Base-by-base conservation (phyloP, 2,113 vertebrate genomes). In the Nycticorax nycticorax region DNA sequence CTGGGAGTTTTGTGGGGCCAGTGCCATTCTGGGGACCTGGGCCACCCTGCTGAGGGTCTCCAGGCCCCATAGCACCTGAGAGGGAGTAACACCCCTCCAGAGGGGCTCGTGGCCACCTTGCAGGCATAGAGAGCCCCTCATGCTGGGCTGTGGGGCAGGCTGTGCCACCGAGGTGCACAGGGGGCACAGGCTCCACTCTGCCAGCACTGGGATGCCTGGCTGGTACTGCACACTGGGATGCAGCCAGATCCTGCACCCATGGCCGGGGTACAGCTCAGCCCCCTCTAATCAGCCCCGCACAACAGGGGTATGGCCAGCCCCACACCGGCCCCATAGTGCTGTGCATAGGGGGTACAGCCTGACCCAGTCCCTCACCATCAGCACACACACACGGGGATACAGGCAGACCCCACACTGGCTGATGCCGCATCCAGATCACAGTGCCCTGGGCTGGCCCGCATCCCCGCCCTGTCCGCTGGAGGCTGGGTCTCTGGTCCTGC, bases 181-280 rank as follows among this genome's bases (percentile, higher is more conserved):
- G n/a, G n/a, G n/a, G n/a, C 23, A 17, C n/a, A 32, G 47, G 26
- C 66, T 73, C 55, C 1, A 2, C 33, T 45, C 50, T 41, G 52
- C 20, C 48, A 21, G 33, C 15, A 5, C 59, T 45, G 48, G 55
- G 23, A 7, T 48, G 12, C 30, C 48, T 60, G 86, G 48, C 23
- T 4, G 5, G 33, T 19, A 20, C 27, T 1, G 1, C n/a, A 18
- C 23, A 3, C 8, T 0, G 0, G 27, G 23, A 3, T 12, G 19
- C 67, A 35, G 50, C 30, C 72, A 13, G 72, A 28, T 27, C 79
- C 63, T 13, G 43, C 56, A 32, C 24, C 39, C 56, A 28, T 0
- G 5, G 52, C 64, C 35, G 37, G 24, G 39, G 14, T 43, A 5
- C 24, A 30, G 55, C 52, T 66, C 77, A 81, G 60, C 50, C 63